Percentiles rank a stretch among this genome's conserved stretches.
These are phyloP conservation scores for Aphodius sticticus DNA, from an alignment of 2,888 invertebrate genomes.

Conservation along the genomic window DNA sequence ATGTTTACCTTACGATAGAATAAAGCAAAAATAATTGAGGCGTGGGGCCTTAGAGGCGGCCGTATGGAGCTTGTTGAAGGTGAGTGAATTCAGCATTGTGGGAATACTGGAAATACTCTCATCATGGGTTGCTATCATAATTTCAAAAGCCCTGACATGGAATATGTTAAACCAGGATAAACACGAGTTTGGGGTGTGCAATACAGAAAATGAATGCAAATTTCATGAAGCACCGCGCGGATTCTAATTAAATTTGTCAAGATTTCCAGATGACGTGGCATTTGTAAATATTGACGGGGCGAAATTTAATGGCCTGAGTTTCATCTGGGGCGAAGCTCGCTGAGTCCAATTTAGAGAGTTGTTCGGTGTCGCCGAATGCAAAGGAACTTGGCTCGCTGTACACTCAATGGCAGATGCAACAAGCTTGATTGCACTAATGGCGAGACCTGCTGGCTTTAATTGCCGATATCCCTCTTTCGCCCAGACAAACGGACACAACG, in stretches of 20 bases:
- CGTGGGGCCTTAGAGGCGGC: too few species aligned
- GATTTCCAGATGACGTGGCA: background rate
- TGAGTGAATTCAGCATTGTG: too few species aligned
- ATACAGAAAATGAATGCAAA: too few species aligned
- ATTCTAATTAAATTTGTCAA: background rate
- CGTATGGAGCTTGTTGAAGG: too few species aligned
- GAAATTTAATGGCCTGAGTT: background rate
- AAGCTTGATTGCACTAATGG: constrained; percentile 27
- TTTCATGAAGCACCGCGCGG: too few species aligned
- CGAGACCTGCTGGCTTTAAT: constrained; percentile 21
- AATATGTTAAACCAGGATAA: too few species aligned
- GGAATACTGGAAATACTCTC: too few species aligned
- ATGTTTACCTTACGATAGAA: too few species aligned
- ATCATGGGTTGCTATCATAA: too few species aligned
- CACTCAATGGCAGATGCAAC: constrained; percentile 24
- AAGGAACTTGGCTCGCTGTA: constrained; percentile 16
- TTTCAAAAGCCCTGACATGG: too few species aligned
- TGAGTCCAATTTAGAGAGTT: background rate
- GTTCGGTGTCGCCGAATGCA: constrained; percentile 8
- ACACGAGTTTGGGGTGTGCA: too few species aligned
- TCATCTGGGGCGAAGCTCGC: background rate
- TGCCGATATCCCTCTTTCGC: constrained; percentile 22
- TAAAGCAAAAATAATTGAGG: too few species aligned
- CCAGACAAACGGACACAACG: constrained; percentile 9
- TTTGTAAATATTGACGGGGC: background rate